Conservation (phyloP, 92 coral and sea anemone genomes). For the Scolanthus callimorphus region DNA sequence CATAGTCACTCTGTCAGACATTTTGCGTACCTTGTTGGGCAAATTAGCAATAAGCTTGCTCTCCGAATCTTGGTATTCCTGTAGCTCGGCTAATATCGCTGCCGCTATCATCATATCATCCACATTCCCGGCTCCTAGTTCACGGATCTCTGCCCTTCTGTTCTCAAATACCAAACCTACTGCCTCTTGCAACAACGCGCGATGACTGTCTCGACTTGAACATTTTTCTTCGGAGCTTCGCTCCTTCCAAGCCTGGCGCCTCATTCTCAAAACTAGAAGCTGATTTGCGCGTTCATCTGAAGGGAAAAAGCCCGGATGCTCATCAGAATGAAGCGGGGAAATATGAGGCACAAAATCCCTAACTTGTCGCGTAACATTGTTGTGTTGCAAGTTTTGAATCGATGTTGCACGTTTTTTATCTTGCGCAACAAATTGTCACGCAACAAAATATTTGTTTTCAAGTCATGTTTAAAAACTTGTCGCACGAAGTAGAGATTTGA, state of each 20-base stretch:
- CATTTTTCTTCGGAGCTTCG: slow-evolving; percentile 72
- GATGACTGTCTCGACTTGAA: slow-evolving; percentile 65
- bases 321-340: no score
- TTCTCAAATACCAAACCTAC: slow-evolving; percentile 82
- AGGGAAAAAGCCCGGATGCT: no score
- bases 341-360: no score
- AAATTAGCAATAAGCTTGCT: slow-evolving; percentile 59
- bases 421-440: no score
- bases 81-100: slow-evolving; percentile 77
- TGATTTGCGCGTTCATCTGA: slow-evolving; percentile 95
- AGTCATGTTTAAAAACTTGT: no score
- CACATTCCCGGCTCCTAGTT: slow-evolving; percentile 36
- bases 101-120: slow-evolving; percentile 67
- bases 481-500: no score
- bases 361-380: no score
- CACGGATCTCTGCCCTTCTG: slow-evolving; percentile 70
- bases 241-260: slow-evolving; percentile 90
- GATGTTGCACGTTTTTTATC: no score
- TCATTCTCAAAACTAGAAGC: slow-evolving; percentile 81
- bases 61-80: slow-evolving; percentile 81
- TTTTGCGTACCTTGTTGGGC: slow-evolving; percentile 61
- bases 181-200: slow-evolving; percentile 80
- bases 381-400: no score
- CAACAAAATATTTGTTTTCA: no score
- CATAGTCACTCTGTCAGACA: no score